Conservation (phyloP, 1,140 invertebrate species). For the Tenebrio molitor region DNA sequence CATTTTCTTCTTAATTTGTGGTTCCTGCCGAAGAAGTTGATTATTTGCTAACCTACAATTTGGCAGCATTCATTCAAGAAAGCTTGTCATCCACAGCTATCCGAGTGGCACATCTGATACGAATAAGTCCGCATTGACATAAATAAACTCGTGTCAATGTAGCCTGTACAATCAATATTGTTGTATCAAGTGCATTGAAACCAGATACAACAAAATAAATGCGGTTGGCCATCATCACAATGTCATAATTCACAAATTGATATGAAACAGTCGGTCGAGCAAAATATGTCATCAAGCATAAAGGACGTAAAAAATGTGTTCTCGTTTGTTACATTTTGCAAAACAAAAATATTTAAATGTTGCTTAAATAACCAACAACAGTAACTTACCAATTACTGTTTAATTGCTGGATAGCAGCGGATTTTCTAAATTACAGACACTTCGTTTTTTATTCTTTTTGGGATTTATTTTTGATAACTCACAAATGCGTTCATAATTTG, state of each 20-base stretch:
- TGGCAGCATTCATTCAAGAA: no score
- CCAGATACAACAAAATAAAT: slow-evolving; percentile 28
- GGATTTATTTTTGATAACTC: no score
- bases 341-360: no score
- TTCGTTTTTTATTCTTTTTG: no score
- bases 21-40: no score
- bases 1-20: not conserved
- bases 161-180: slow-evolving; percentile 1
- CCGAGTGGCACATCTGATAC: not conserved
- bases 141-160: not conserved
- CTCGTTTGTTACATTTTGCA: not conserved
- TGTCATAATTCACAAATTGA: slow-evolving; percentile 19
- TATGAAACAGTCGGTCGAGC: not conserved
- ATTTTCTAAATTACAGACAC: no score
- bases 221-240: not conserved
- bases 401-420: no score
- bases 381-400: no score
- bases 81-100: not conserved
- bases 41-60: no score
- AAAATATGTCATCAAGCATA: slow-evolving; percentile 3
- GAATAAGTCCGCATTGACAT: not conserved
- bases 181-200: not conserved
- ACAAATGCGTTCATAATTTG: no score
- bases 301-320: no score
- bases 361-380: no score